phyloP scores from a whole-genome alignment of 2,888 invertebrate genomes.

The Brachypalpus laphriformis region DNA sequence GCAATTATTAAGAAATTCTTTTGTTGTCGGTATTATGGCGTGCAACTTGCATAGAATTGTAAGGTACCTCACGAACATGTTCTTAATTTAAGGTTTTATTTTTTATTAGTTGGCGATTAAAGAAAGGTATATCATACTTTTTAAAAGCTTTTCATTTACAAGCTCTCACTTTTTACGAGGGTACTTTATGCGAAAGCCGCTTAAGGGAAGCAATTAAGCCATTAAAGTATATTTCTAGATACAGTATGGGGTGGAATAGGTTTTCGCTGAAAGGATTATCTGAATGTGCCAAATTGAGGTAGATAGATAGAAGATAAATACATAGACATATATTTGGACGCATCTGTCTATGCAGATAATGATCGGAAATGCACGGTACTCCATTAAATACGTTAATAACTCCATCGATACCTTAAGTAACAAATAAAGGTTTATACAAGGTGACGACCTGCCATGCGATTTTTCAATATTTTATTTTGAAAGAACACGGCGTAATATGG shows the following conservation, averaged over 20 bases:
- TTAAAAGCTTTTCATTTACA: not conserved
- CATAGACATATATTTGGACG: no score
- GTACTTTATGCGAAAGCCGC: not conserved
- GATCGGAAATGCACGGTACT: no score
- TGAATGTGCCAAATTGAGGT: no score
- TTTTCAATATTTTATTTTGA: no score
- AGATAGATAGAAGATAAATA: no score
- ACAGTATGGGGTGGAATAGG: not conserved
- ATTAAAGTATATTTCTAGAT: not conserved
- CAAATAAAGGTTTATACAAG: no score
- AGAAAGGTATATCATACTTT: not conserved
- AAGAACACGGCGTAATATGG: no score
- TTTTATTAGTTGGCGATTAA: not conserved
- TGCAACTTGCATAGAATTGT: constrained; percentile 30
- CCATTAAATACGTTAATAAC: no score
- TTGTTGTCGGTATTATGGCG: constrained; percentile 28
- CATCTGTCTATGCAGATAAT: no score
- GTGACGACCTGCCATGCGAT: no score
- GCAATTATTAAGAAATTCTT: constrained; percentile 57
- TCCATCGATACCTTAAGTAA: no score
- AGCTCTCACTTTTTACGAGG: not conserved
- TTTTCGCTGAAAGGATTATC: not conserved
- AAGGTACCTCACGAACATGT: constrained; percentile 31
- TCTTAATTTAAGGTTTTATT: not conserved
- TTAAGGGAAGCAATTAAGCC: not conserved